These are phyloP conservation scores for Meriones psammophilus DNA, from an alignment of 2,797 vertebrate genomes.

Conservation along the genomic window DNA sequence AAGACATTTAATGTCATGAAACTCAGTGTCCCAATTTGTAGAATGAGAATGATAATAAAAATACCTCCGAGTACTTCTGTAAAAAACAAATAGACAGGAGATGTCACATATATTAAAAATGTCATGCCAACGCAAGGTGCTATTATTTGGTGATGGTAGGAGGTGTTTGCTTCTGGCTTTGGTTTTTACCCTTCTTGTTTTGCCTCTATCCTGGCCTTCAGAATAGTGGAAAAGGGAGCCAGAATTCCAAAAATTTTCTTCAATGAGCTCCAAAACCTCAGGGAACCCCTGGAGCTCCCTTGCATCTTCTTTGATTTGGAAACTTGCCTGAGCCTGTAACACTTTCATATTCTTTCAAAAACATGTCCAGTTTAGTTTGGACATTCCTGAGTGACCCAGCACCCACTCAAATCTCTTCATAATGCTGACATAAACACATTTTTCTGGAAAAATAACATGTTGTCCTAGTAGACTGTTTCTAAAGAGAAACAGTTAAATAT, in stretches of 20 bases:
- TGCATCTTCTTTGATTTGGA: conserved; percentile 63
- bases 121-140: conserved; percentile 29
- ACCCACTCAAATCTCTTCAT: conserved; percentile 52
- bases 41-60: conserved; percentile 54
- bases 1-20: conserved; percentile 53
- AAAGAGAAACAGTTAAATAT: conserved; percentile 46
- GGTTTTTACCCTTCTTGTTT: conserved; percentile 24
- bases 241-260: conserved; percentile 65
- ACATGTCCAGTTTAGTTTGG: conserved; percentile 44
- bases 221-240: conserved; percentile 64
- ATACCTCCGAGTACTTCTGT: conserved; percentile 18
- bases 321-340: conserved; percentile 30
- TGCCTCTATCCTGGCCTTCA: background rate
- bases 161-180: conserved; percentile 50
- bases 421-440: conserved; percentile 46
- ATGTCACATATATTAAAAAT: conserved; percentile 45
- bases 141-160: background rate
- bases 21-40: background rate
- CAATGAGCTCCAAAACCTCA: conserved; percentile 63
- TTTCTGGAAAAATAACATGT: background rate
- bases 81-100: conserved; percentile 45
- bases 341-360: conserved; percentile 58
- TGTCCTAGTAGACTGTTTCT: conserved; percentile 9
- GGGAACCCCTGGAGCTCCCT: conserved; percentile 31
- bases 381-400: conserved; percentile 4